Percentiles rank a stretch among this genome's conserved stretches.
Conservation (phyloP, 2,113 vertebrate genomes). For the Lampris incognitus region DNA sequence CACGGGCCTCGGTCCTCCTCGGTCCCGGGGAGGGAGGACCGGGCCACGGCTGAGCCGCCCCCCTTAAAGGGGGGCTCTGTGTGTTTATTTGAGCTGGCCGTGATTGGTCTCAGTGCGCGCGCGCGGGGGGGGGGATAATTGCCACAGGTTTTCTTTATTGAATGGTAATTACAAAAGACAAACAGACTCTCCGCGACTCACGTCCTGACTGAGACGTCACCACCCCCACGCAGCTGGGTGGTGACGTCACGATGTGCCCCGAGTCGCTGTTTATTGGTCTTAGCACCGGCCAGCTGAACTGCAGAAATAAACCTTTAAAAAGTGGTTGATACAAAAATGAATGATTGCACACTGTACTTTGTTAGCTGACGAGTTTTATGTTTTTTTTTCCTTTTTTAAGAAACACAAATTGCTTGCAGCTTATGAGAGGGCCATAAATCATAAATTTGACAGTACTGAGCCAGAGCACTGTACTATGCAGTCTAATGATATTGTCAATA, state of each 20-base stretch:
- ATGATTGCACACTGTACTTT: slow-evolving; percentile 35
- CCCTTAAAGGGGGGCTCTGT: slow-evolving; percentile 22
- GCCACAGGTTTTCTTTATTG: slow-evolving; percentile 69
- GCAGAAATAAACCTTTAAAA: slow-evolving; percentile 45
- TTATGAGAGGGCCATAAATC: slow-evolving; percentile 61
- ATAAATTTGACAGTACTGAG: neutral
- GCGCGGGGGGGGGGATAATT: slow-evolving; percentile 53
- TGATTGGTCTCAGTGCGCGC: slow-evolving; percentile 63
- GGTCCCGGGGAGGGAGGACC: neutral
- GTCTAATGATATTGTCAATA: neutral
- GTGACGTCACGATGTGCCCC: slow-evolving; percentile 18
- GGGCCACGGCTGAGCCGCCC: slow-evolving; percentile 15
- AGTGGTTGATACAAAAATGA: slow-evolving; percentile 55
- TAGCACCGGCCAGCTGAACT: slow-evolving; percentile 38
- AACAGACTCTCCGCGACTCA: slow-evolving; percentile 70
- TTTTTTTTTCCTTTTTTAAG: slow-evolving; percentile 42
- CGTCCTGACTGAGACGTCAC: slow-evolving; percentile 65
- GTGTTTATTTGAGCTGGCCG: slow-evolving; percentile 70
- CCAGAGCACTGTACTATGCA: neutral
- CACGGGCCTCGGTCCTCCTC: neutral
- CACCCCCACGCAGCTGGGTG: slow-evolving; percentile 52
- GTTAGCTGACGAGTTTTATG: slow-evolving; percentile 32
- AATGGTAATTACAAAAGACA: slow-evolving; percentile 78
- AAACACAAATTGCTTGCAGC: slow-evolving; percentile 39
- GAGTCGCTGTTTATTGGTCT: slow-evolving; percentile 57